Evolutionary conservation across 2,888 invertebrate genomes (phyloP), one percentile per base, ranked within the genome.

Genomic region (Quadroppia sp.): DNA sequence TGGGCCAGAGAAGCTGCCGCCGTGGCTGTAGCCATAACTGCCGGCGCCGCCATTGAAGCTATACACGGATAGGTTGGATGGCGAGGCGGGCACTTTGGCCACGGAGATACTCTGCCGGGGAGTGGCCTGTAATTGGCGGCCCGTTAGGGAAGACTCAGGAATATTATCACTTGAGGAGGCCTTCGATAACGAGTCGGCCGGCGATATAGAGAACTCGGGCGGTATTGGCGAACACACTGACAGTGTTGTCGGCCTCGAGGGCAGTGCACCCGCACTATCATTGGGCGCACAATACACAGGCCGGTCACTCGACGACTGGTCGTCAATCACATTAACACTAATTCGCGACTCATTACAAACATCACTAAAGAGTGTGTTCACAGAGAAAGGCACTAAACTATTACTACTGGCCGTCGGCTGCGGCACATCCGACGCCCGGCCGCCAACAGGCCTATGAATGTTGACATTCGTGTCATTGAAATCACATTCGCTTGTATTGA

Each of bases 151-250:
- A 32, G 45, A 64, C 36, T 64, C 64, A 11, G n/a, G 28, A 23
- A 70, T 40, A 70, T 70, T 70, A 45, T 70, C 74, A 72, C 50
- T 73, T n/a, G 74, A 73, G 25, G 74, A 73, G n/a, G 74, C 71
- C 23, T 71, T 73, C 11, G 74, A 73, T 40, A 73, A 20, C 17
- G 71, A 45, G 7, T 73, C 74, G 15, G 74, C 74, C 2, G 74
- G 74, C 9, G 74, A 73, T 40, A 73, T 73, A 7, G 74, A 73
- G 32, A 73, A 50, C 50, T 70, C 70, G 13, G 74, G 74, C 11
- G 74, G 45, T n/a, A 45, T 28, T 20, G 42, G 36, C n/a, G 36
- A 36, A 17, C 17, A 36, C 17, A 48, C 25, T 1, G 53, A 48
- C 36, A 70, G 30, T 15, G 69, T 73, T 1, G 42, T 73, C 25